These are phyloP conservation scores for Zelleria hepariella DNA, from an alignment of 2,888 invertebrate genomes.

Conservation along the genomic window DNA sequence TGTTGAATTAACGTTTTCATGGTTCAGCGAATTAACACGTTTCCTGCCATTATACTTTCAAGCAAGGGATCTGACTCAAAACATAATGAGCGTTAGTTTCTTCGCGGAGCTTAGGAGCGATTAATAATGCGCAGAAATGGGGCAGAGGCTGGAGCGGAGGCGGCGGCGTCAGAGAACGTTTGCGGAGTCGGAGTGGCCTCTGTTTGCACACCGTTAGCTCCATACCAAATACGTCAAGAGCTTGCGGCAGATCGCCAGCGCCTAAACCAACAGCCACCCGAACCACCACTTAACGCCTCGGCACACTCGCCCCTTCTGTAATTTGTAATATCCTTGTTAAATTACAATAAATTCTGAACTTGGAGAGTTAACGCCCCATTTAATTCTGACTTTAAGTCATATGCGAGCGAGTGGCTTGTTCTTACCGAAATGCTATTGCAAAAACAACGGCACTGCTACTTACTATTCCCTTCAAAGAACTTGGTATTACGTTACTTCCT, in stretches of 20 bases:
- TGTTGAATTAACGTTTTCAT: not conserved
- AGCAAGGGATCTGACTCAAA: not conserved
- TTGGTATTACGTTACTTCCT: not conserved
- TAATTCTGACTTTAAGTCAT: constrained; percentile 14
- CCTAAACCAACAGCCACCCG: constrained; percentile 36
- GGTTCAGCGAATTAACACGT: not conserved
- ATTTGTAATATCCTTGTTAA: constrained; percentile 26
- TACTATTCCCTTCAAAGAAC: no score
- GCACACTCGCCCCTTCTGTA: constrained; percentile 2
- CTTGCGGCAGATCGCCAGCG: constrained; percentile 34
- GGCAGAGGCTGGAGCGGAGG: not conserved
- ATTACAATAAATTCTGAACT: constrained; percentile 19
- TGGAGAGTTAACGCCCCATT: constrained; percentile 27
- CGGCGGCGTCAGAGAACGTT: not conserved
- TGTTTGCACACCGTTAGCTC: constrained; percentile 22
- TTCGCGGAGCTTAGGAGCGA: not conserved
- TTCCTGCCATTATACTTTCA: not conserved
- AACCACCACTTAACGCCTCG: constrained; percentile 6
- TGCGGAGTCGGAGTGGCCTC: not conserved
- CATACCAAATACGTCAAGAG: constrained; percentile 19
- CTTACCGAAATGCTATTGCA: no score
- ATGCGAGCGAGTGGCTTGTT: constrained; percentile 8
- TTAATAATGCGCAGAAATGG: constrained; percentile 1
- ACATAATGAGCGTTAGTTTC: not conserved
- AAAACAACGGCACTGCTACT: no score